Percentiles rank a stretch among this genome's conserved stretches.
These are phyloP conservation scores for Ephestia elutella DNA, from an alignment of 1,140 invertebrate genomes.

Conservation along the genomic window DNA sequence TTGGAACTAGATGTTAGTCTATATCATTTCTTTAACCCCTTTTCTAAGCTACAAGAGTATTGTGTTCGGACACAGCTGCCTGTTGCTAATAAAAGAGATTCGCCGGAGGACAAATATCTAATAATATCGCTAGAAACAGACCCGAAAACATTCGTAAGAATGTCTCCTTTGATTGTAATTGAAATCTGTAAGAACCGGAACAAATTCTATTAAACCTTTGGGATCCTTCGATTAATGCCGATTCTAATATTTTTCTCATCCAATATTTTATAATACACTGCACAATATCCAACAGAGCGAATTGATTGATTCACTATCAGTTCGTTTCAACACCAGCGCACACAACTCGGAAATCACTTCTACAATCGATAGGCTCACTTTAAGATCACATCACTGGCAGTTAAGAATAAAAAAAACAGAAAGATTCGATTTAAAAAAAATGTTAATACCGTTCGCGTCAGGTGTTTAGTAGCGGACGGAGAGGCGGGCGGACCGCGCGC, in stretches of 20 bases:
- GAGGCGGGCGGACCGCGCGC: constrained; percentile 40
- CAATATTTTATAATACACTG: neutral
- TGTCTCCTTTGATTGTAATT: too few species aligned
- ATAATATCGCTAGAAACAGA: neutral
- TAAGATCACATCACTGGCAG: neutral
- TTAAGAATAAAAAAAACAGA: neutral
- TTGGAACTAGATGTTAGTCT: too few species aligned
- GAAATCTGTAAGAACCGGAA: too few species aligned
- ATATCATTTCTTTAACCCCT: too few species aligned
- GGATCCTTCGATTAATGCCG: neutral
- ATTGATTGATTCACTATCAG: neutral
- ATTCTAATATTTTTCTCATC: neutral
- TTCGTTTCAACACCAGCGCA: neutral
- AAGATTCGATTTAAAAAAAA: constrained; percentile 2
- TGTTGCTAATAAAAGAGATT: too few species aligned
- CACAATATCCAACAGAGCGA: neutral
- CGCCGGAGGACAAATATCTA: too few species aligned
- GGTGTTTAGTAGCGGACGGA: constrained; percentile 26
- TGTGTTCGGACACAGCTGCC: too few species aligned
- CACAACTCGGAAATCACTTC: neutral
- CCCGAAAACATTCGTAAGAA: neutral
- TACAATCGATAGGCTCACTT: neutral
- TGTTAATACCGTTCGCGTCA: neutral
- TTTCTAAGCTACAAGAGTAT: too few species aligned
- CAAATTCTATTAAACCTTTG: neutral